A percentile compares a stretch with the other conserved stretches of the same genome.
Conservation (phyloP, 2,797 vertebrate species). For the Pelobates cultripes region DNA sequence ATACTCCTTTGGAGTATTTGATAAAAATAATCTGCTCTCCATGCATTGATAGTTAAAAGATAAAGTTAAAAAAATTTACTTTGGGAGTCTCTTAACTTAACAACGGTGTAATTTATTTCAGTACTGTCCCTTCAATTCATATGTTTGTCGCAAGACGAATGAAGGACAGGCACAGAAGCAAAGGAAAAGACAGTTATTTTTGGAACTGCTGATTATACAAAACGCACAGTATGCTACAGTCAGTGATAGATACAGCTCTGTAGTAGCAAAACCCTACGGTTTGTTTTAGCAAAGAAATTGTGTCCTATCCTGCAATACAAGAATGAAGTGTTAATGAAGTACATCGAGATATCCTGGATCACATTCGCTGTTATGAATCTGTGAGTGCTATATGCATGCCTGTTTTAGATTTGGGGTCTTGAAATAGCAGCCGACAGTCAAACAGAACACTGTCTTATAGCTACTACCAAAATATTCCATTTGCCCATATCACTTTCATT, state of each 20-base stretch:
- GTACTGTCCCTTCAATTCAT: too few relatives aligned
- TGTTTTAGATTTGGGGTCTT: not conserved
- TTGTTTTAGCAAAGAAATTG: not conserved
- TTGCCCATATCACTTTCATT: too few relatives aligned
- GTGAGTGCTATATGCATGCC: constrained; percentile 17
- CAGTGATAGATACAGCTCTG: not conserved
- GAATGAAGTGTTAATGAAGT: not conserved
- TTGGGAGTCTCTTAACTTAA: too few relatives aligned
- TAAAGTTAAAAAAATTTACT: too few relatives aligned
- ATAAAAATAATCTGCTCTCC: too few relatives aligned
- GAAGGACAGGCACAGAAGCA: constrained; percentile 38
- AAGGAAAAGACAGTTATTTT: constrained; percentile 31
- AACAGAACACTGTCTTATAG: too few relatives aligned
- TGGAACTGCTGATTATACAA: constrained; percentile 41
- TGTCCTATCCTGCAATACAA: not conserved
- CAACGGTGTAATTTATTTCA: too few relatives aligned
- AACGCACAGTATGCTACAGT: constrained; percentile 14
- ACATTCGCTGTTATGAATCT: constrained; percentile 8
- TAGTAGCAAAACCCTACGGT: not conserved
- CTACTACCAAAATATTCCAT: too few relatives aligned
- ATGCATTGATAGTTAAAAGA: too few relatives aligned
- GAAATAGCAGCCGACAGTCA: not conserved
- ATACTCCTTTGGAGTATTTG: too few relatives aligned
- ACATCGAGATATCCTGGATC: not conserved
- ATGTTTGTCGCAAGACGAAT: not conserved